A percentile compares a stretch with the other conserved stretches of the same genome.
These are phyloP conservation scores for Philereme vetulata DNA, from an alignment of 2,888 invertebrate genomes.

Conservation along the genomic window DNA sequence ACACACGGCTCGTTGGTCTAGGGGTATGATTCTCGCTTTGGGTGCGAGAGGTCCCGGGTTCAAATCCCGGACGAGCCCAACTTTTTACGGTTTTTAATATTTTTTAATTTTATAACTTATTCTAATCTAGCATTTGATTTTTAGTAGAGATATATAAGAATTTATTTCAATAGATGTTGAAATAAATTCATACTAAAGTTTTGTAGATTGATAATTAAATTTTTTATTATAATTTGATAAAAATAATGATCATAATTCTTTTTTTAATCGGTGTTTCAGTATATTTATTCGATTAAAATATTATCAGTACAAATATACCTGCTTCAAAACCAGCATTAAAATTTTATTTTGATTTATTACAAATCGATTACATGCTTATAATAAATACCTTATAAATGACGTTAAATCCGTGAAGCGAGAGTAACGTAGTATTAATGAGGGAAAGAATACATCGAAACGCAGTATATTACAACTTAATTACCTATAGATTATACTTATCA, in stretches of 20 bases:
- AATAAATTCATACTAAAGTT: no score
- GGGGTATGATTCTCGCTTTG: constrained; percentile 63
- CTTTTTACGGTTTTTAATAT: constrained; percentile 40
- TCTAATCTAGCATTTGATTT: no score
- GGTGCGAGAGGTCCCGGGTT: constrained; percentile 79
- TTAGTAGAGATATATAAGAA: no score
- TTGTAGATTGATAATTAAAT: no score
- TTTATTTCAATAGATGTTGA: no score
- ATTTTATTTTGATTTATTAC: constrained; percentile 7
- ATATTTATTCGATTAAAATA: no score
- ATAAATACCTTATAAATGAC: constrained; percentile 62
- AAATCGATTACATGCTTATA: constrained; percentile 43
- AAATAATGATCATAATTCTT: no score
- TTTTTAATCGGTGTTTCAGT: no score
- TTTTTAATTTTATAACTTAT: constrained; percentile 23
- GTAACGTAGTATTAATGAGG: constrained; percentile 72
- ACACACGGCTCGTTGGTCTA: constrained; percentile 56
- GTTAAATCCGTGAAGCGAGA: constrained; percentile 69
- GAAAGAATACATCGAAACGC: constrained; percentile 68
- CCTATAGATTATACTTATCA: constrained; percentile 79
- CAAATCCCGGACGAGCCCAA: constrained; percentile 74
- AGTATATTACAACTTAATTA: constrained; percentile 78
- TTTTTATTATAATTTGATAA: no score
- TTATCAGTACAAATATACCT: not conserved
- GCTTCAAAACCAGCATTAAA: not conserved